Base-by-base conservation (phyloP, 2,888 invertebrate species). In the Meiosimyza platycephala region DNA sequence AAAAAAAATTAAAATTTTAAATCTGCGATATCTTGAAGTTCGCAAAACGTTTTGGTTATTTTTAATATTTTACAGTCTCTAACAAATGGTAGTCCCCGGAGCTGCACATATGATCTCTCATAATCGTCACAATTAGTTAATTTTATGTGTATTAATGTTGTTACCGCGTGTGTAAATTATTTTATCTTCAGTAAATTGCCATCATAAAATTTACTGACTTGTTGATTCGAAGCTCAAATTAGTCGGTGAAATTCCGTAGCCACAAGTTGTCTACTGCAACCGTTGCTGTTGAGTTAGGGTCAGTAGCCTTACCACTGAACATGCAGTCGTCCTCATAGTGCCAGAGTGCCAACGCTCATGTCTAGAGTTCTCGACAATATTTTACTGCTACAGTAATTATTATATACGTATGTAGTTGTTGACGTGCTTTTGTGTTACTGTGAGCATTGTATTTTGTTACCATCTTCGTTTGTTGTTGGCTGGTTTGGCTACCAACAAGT, bases 381-480 rank as follows among this genome's bases (percentile, higher is more conserved):
- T 28, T 51, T 52, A 52, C 62, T 63, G 33, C 51, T 28, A 51
- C 22, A 63, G 54, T 63, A 63, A 70, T 70, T 69, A 69, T 69
- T 70, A 63, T 70, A 63, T 28, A 28, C 28, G 28, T 28, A 28
- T 3, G 28, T 28, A 28, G 48, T 70, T 70, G 63, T 22, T 40
- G 52, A 54, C 13, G 48, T 63, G 63, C 28, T 33, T 13, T 22
- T 40, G 33, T 13, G n/a, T 60, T 60, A 15, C 15, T 60, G 59
- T 15, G 22, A 16, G 15, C 22, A 33, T 59, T 59, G 59, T 59
- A 12, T 22, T 9, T 66, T 51, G 60, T 51, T 33, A 6, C 57
- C 57, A 57, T 22, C 50, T 50, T 50, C 48, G 33, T 59, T n/a
- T 51, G 60, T 57, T 60, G 50, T 55, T 47, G 47, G 40, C 11